Evolutionary conservation across 2,888 invertebrate species (phyloP).

Genomic region (Agrochola lota): DNA sequence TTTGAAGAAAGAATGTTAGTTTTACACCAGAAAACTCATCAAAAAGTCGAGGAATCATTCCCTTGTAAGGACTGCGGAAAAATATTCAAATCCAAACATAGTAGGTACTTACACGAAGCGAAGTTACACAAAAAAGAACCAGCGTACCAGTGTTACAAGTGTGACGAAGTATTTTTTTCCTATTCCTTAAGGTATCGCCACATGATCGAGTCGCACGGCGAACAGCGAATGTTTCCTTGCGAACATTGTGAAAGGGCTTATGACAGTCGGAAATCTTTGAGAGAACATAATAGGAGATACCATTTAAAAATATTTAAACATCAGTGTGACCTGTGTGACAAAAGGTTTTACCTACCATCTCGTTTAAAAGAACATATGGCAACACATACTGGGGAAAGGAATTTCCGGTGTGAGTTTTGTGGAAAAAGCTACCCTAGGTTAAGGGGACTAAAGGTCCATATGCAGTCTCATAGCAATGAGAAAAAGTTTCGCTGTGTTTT

Average conservation of each 20-base stretch:
- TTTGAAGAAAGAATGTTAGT: constrained; percentile 85
- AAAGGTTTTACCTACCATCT: constrained; percentile 87
- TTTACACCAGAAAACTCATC: constrained; percentile 83
- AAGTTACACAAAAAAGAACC: constrained; percentile 84
- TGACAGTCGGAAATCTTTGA: constrained; percentile 82
- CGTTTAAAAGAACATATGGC: constrained; percentile 85
- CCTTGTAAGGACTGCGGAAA: constrained; percentile 88
- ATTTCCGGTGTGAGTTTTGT: constrained; percentile 83
- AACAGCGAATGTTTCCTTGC: constrained; percentile 81
- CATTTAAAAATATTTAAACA: constrained; percentile 86
- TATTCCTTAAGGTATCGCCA: constrained; percentile 82
- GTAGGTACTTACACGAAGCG: constrained; percentile 81
- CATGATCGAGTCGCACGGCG: constrained; percentile 83
- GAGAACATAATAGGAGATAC: constrained; percentile 82
- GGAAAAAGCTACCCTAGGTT: constrained; percentile 85
- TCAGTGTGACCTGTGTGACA: constrained; percentile 89
- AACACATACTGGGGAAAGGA: constrained; percentile 86
- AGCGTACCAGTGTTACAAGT: constrained; percentile 83
- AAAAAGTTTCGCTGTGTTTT: constrained; percentile 88
- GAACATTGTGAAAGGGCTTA: constrained; percentile 84
- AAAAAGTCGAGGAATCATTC: constrained; percentile 82
- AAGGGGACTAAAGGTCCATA: constrained; percentile 88
- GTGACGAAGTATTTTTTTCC: constrained; percentile 82
- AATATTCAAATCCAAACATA: constrained; percentile 84
- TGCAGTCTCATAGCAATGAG: constrained; percentile 89